Evolutionary conservation across 2,888 invertebrate species (phyloP).

Genomic region (Xiphydria camelus): DNA sequence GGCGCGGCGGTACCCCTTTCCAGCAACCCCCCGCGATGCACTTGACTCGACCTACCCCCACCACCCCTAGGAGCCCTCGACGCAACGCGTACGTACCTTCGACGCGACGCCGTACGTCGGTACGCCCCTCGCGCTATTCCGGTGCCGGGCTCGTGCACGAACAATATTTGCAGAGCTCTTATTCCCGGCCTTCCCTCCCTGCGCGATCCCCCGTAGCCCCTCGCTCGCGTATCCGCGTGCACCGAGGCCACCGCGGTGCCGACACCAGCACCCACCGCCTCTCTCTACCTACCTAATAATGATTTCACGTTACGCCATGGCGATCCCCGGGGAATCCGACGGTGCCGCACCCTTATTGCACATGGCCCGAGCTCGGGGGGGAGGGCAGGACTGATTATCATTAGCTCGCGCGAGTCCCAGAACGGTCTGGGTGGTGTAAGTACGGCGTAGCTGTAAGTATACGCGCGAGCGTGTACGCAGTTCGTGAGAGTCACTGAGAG

Average conservation of each 20-base stretch:
- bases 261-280: slow-evolving; percentile 32
- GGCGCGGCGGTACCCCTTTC: slow-evolving; percentile 11
- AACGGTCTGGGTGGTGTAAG: too few relatives aligned
- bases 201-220: slow-evolving; percentile 30
- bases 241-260: slow-evolving; percentile 42
- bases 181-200: slow-evolving; percentile 37
- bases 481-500: too few relatives aligned
- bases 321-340: slow-evolving; percentile 55
- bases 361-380: slow-evolving; percentile 46
- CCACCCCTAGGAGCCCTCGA: slow-evolving; percentile 26
- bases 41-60: slow-evolving; percentile 42
- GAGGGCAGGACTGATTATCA: slow-evolving; percentile 49
- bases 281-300: slow-evolving; percentile 58
- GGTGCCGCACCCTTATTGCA: slow-evolving; percentile 57
- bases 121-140: slow-evolving; percentile 33
- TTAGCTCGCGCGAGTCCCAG: slow-evolving; percentile 46
- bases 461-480: too few relatives aligned
- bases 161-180: slow-evolving; percentile 57
- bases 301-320: slow-evolving; percentile 58
- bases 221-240: slow-evolving; percentile 21
- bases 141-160: slow-evolving; percentile 37
- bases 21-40: slow-evolving; percentile 29
- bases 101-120: slow-evolving; percentile 26
- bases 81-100: slow-evolving; percentile 31
- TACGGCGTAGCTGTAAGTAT: too few relatives aligned